These are phyloP conservation scores for Heteractis magnifica DNA, from an alignment of 92 coral and sea anemone species.

Conservation along the genomic window DNA sequence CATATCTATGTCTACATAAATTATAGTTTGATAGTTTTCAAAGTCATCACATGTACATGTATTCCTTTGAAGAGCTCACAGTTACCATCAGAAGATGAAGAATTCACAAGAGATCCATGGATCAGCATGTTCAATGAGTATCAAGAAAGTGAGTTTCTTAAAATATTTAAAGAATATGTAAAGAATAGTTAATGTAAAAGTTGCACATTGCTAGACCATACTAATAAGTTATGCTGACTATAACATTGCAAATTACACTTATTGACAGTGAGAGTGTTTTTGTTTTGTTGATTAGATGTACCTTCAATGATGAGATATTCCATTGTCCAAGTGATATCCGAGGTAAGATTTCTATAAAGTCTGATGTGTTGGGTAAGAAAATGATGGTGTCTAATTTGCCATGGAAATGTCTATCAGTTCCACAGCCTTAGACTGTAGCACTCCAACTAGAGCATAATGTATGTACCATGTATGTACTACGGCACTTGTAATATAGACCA, in stretches of 20 bases:
- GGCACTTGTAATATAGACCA: no score
- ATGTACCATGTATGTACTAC: no score
- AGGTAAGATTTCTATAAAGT: slow-evolving; percentile 38
- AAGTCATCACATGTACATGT: not conserved
- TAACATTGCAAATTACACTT: not conserved
- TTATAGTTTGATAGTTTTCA: not conserved
- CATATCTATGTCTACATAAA: not conserved
- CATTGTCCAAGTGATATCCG: slow-evolving; percentile 51
- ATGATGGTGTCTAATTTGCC: no score
- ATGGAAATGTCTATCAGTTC: no score
- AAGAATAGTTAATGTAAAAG: no score
- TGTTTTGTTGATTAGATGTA: slow-evolving; percentile 49
- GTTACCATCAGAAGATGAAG: slow-evolving; percentile 75
- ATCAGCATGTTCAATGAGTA: slow-evolving; percentile 75
- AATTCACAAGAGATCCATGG: slow-evolving; percentile 89
- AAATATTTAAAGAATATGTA: not conserved
- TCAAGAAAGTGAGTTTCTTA: slow-evolving; percentile 48
- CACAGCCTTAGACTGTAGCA: no score
- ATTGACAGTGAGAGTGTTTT: not conserved
- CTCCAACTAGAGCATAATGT: no score
- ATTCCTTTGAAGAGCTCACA: slow-evolving; percentile 25
- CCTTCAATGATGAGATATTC: slow-evolving; percentile 74
- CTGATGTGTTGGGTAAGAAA: no score
- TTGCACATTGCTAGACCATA: no score
- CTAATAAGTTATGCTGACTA: no score